phyloP scores from a whole-genome alignment of 2,888 invertebrate genomes.

The Ennomos erosarius region DNA sequence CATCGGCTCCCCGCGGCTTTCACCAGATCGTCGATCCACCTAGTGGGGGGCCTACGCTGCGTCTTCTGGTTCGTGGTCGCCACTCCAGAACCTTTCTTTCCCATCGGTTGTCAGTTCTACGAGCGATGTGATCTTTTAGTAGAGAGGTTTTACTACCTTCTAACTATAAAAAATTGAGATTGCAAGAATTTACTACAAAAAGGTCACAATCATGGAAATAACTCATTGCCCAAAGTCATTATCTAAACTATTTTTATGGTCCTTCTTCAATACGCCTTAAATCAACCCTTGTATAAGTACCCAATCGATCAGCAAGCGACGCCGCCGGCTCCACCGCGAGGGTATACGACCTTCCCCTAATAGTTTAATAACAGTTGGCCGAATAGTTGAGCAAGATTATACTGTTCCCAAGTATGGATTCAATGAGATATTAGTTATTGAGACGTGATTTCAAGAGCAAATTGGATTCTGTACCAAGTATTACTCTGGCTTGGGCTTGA shows the following conservation, averaged over 20 bases:
- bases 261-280: constrained; percentile 14
- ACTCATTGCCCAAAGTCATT: constrained; percentile 4
- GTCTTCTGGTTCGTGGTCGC: too few relatives aligned
- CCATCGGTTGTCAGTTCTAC: too few relatives aligned
- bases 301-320: constrained; percentile 7
- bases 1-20: too few relatives aligned
- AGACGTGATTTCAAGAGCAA: constrained; percentile 15
- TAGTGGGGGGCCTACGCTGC: too few relatives aligned
- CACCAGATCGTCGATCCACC: too few relatives aligned
- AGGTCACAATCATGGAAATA: too few relatives aligned
- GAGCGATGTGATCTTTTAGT: too few relatives aligned
- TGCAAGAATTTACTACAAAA: too few relatives aligned
- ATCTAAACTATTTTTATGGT: constrained; percentile 10
- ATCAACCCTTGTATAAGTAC: constrained; percentile 10
- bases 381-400: constrained; percentile 23
- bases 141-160: too few relatives aligned
- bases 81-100: too few relatives aligned
- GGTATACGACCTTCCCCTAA: constrained; percentile 14
- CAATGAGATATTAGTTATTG: constrained; percentile 17
- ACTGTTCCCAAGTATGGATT: constrained; percentile 13
- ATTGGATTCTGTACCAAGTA: constrained; percentile 6
- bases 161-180: too few relatives aligned
- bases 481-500: too few relatives aligned
- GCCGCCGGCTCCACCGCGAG: not conserved
- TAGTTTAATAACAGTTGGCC: constrained; percentile 26